Percentiles rank a stretch among this genome's conserved stretches.
These are phyloP conservation scores for Anolis apletophallus DNA, from an alignment of 2,797 vertebrate species.

Conservation along the genomic window DNA sequence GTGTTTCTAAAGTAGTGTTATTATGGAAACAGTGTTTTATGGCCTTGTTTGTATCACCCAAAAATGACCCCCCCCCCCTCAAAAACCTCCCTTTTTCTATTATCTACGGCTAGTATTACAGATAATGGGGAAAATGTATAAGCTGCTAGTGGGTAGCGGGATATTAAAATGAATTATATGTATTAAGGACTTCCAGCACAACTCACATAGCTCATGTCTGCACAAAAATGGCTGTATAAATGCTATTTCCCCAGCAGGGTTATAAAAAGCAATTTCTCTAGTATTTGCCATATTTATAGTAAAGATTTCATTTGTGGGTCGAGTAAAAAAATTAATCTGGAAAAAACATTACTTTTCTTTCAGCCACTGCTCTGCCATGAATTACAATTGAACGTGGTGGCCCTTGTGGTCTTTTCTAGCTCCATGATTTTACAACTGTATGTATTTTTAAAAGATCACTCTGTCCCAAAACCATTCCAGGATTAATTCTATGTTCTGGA, in stretches of 20 bases:
- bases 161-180: not conserved
- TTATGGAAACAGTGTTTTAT: not conserved
- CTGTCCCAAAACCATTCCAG: too few relatives aligned
- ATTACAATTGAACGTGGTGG: not conserved
- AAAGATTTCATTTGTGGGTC: not conserved
- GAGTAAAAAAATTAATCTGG: not conserved
- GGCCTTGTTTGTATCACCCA: not conserved
- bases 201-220: not conserved
- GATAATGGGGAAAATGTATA: not conserved
- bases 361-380: not conserved
- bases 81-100: not conserved
- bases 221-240: not conserved
- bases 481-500: too few relatives aligned
- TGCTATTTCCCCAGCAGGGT: not conserved
- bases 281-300: not conserved
- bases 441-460: too few relatives aligned
- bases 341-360: not conserved
- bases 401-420: too few relatives aligned
- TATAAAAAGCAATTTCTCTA: not conserved
- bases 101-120: not conserved
- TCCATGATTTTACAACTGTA: too few relatives aligned
- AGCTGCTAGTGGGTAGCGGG: not conserved
- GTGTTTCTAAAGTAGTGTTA: not conserved
- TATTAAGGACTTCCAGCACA: not conserved
- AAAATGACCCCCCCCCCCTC: too few relatives aligned